Percentiles rank a stretch among this genome's conserved stretches.
phyloP scores from a whole-genome alignment of 1,140 invertebrate species.

The Chionoecetes opilio region DNA sequence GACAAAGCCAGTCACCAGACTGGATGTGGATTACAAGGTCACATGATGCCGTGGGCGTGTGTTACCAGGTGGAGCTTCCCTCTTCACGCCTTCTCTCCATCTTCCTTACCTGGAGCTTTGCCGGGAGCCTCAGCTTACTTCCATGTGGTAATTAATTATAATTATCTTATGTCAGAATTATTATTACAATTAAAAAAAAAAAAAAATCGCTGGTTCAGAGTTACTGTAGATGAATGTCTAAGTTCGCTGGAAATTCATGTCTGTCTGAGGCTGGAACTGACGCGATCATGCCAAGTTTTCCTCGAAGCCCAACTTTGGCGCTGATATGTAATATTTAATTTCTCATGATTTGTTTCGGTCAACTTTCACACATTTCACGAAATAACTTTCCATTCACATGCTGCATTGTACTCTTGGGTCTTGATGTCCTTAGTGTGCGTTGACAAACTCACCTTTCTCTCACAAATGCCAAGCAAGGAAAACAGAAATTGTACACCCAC shows the following conservation, averaged over 20 bases:
- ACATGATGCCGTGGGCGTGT: neutral
- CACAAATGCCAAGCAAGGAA: too few relatives aligned
- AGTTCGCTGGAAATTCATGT: too few relatives aligned
- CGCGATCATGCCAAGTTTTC: neutral
- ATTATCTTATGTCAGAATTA: neutral
- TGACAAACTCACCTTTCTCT: too few relatives aligned
- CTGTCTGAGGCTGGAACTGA: neutral
- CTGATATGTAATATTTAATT: neutral
- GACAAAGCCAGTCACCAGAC: neutral
- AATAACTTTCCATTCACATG: neutral
- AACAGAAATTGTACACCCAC: too few relatives aligned
- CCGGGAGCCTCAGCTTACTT: neutral
- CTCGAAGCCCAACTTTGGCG: neutral
- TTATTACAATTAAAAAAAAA: too few relatives aligned
- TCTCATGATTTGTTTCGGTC: neutral
- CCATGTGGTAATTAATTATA: neutral
- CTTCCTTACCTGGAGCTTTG: neutral
- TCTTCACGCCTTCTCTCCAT: too few relatives aligned
- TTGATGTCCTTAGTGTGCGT: too few relatives aligned
- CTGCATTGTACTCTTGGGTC: too few relatives aligned
- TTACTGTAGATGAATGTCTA: neutral
- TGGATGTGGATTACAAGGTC: neutral
- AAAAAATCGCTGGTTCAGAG: too few relatives aligned
- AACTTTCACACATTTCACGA: conserved; percentile 11
- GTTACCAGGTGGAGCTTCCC: neutral